Percentiles rank a stretch among this genome's conserved stretches.
Evolutionary conservation across 2,113 vertebrate species (phyloP).

Genomic region (Litocranius walleri): DNA sequence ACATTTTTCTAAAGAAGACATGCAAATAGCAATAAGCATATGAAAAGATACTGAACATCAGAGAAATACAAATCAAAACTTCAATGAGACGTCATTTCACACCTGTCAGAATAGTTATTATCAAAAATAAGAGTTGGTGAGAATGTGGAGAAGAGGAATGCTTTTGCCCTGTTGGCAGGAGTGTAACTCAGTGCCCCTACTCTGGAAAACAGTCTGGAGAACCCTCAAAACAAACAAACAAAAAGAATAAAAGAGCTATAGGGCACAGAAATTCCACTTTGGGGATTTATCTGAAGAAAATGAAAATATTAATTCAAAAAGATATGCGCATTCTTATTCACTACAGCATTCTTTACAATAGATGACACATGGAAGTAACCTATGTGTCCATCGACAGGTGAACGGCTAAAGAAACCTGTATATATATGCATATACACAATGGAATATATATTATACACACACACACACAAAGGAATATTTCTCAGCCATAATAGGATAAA

Average conservation of each 20-base stretch:
- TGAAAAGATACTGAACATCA: neutral
- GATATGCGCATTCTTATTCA: neutral
- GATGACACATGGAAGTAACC: neutral
- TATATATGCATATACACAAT: neutral
- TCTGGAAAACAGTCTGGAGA: neutral
- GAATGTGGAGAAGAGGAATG: neutral
- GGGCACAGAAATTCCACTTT: neutral
- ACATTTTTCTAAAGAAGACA: neutral
- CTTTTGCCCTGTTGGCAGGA: neutral
- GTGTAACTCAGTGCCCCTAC: neutral
- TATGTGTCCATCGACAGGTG: neutral
- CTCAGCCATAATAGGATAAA: neutral
- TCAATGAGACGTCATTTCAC: neutral
- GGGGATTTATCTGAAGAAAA: neutral
- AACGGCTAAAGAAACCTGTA: neutral
- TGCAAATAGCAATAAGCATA: neutral
- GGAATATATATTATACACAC: neutral
- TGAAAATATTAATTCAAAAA: neutral
- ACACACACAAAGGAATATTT: neutral
- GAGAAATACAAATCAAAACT: neutral
- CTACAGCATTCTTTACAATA: neutral
- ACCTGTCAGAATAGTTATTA: neutral
- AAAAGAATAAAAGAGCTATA: neutral
- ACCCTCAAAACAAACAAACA: neutral
- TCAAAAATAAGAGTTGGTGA: neutral